Evolutionary conservation across 2,888 invertebrate genomes (phyloP), one percentile per base, ranked within the genome.

Genomic region (Ichneumoninae sp.): DNA sequence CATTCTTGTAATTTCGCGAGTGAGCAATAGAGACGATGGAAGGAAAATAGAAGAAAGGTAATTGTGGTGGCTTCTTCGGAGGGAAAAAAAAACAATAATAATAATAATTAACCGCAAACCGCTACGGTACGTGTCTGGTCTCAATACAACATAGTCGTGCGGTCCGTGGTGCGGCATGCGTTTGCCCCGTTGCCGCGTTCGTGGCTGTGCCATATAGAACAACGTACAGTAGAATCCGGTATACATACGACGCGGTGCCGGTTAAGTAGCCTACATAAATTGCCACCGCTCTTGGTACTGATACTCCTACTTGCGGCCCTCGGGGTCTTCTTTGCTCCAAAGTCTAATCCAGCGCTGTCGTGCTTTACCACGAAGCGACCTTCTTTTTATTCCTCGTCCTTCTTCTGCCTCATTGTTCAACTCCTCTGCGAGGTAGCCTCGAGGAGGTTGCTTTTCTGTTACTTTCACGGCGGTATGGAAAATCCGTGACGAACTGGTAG

Each of bases 251-350:
- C 65, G 10, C 57, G 50, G 63, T 52, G 63, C 69, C 30, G 63
- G 85, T 87, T 90, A 90, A 91, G 88, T 89, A 89, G 86, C 87
- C 88, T 82, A 88, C 85, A 88, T 89, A 89, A 91, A 89, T 90
- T 86, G 87, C 86, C 87, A 77, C 78, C 52, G 78, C 78, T 63
- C 74, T 52, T 63, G 22, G 78, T 78, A 78, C 73, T 36, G 8
- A 30, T 63, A 60, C 68, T 68, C 66, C 66, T 69, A 60, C 7
- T 44, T 50, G 50, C 68, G 73, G 40, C 19, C 68, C 63, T 60
- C 54, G 57, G 52, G 40, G 33, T 75, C 40, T 81, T 81, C 82
- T 69, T 73, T 70, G 50, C 81, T 77, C 44, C 60, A 65, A 81
- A 81, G 76, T 83, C 81, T 69, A 77, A 83, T 83, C 73, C 73